A percentile compares a stretch with the other conserved stretches of the same genome.
Conservation (phyloP, 2,797 vertebrate genomes). For the Emys orbicularis region DNA sequence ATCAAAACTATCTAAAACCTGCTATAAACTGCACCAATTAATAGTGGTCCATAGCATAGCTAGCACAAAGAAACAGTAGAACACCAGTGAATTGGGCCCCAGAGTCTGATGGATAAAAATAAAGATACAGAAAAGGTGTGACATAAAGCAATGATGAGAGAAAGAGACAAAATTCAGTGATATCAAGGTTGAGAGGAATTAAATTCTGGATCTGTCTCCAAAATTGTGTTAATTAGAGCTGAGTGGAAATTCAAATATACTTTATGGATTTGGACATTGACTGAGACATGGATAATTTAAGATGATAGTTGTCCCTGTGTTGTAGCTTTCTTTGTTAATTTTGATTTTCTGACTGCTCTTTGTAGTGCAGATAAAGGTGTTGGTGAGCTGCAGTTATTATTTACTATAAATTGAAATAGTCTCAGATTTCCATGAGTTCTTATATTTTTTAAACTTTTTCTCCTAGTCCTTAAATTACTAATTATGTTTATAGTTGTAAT, state of each 20-base stretch:
- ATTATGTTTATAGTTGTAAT: background rate
- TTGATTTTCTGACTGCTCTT: background rate
- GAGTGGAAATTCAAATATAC: background rate
- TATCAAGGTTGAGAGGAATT: background rate
- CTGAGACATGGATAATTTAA: background rate
- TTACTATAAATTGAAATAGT: background rate
- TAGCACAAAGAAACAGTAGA: accelerated
- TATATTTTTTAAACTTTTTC: background rate
- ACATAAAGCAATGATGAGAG: background rate
- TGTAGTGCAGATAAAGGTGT: background rate
- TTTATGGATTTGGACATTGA: slow-evolving; percentile 1
- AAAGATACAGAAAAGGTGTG: background rate
- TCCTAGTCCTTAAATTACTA: background rate
- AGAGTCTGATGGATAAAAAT: background rate
- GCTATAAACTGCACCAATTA: background rate
- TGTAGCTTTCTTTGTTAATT: background rate
- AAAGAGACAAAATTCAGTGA: background rate
- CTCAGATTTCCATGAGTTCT: background rate
- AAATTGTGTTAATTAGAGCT: background rate
- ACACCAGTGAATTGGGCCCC: accelerated
- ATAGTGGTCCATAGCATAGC: background rate
- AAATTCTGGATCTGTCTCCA: background rate
- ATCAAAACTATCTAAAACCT: background rate
- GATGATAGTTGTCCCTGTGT: background rate
- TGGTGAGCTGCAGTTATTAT: background rate